Percentiles rank a stretch among this genome's conserved stretches.
Evolutionary conservation across 2,797 vertebrate genomes (phyloP).

Genomic region (Anas georgica): DNA sequence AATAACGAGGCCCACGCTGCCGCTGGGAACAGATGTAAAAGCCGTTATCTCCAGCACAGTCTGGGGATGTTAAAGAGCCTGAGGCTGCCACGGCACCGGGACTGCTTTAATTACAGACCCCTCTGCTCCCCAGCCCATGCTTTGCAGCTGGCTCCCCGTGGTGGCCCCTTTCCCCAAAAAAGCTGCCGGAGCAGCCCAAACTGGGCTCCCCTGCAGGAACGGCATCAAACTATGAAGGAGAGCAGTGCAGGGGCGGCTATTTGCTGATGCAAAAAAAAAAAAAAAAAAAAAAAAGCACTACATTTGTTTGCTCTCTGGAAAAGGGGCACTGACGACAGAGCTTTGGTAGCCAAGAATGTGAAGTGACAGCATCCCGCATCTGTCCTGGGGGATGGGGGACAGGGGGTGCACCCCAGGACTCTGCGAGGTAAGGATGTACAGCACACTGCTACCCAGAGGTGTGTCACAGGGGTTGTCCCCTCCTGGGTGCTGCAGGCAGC

Average conservation of each 20-base stretch:
- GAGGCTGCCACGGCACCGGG: not conserved
- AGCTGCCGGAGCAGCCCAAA: not conserved
- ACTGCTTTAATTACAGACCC: not conserved
- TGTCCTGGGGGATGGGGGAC: fast-evolving
- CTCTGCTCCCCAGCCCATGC: not conserved
- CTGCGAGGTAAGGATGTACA: not conserved
- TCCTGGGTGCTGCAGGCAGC: not conserved
- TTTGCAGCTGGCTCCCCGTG: not conserved
- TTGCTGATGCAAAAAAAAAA: not conserved
- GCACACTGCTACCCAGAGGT: too few species aligned
- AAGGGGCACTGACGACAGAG: not conserved
- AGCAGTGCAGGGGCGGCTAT: not conserved
- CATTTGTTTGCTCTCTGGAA: fast-evolving
- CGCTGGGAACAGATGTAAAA: conserved; percentile 76
- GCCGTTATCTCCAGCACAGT: conserved; percentile 62
- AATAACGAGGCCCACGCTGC: conserved; percentile 35
- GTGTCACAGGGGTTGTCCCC: fast-evolving
- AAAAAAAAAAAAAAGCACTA: not conserved
- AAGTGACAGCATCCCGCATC: not conserved
- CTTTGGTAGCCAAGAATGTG: fast-evolving
- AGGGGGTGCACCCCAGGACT: fast-evolving
- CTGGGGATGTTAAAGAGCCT: conserved; percentile 46
- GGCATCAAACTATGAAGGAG: not conserved
- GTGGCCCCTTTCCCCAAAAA: not conserved
- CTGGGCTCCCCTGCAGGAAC: not conserved